Conservation (phyloP, 2,113 vertebrate genomes). For the Seriola quinqueradiata region DNA sequence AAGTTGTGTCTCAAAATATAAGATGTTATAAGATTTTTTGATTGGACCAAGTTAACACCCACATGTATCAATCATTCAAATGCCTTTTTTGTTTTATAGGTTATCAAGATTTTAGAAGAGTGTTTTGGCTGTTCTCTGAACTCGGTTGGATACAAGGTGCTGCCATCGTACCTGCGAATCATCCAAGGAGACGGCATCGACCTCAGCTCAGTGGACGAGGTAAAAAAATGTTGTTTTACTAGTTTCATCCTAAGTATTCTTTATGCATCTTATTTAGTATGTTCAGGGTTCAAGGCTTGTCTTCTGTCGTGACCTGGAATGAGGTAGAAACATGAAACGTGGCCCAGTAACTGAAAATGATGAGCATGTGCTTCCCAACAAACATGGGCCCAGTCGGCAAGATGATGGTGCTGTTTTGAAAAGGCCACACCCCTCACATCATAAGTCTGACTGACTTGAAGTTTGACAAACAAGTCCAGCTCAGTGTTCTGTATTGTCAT, state of each 20-base stretch:
- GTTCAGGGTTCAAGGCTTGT: background rate
- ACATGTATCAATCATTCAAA: background rate
- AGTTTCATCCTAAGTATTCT: background rate
- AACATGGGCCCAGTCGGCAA: no score
- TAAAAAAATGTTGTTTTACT: conserved; percentile 35
- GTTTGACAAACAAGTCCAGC: no score
- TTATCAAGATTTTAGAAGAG: conserved; percentile 84
- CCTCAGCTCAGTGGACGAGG: conserved; percentile 80
- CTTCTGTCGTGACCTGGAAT: no score
- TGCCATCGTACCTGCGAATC: conserved; percentile 83
- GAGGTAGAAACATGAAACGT: no score
- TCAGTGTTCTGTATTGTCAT: background rate
- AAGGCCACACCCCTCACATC: no score
- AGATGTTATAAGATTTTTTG: no score
- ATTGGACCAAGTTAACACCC: no score
- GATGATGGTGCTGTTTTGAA: no score
- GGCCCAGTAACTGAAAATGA: no score
- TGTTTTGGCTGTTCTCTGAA: conserved; percentile 82
- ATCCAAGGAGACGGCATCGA: conserved; percentile 86
- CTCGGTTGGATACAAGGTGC: conserved; percentile 81
- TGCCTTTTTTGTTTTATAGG: conserved; percentile 58
- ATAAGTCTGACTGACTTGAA: no score
- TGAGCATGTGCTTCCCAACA: no score
- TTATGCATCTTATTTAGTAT: background rate
- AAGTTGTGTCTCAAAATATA: no score